Conservation (phyloP, 2,888 invertebrate genomes). For the Drosophila nr. fundita region DNA sequence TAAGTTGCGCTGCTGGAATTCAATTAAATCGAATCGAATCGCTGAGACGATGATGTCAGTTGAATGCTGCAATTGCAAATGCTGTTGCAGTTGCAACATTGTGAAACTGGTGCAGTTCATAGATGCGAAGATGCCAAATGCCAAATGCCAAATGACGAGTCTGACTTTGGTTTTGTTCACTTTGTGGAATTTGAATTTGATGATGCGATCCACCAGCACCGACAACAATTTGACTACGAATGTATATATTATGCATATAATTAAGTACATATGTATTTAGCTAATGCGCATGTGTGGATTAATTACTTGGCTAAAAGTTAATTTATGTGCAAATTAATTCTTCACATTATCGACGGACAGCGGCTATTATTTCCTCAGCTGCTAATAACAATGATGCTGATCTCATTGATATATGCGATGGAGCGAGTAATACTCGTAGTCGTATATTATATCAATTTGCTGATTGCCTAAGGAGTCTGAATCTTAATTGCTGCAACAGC, state of each 20-base stretch:
- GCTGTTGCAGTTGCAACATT: conserved; percentile 8
- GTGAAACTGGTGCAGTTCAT: conserved; percentile 41
- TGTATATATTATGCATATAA: conserved; percentile 10
- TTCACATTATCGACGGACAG: conserved; percentile 9
- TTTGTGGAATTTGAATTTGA: not conserved
- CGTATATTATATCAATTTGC: conserved; percentile 4
- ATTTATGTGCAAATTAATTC: conserved; percentile 59
- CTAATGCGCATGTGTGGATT: conserved; percentile 35
- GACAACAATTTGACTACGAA: not conserved
- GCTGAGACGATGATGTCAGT: conserved; percentile 57
- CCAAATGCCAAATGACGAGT: not conserved
- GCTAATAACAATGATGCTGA: conserved; percentile 41
- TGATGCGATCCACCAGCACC: not conserved
- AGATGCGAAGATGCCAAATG: conserved; percentile 14
- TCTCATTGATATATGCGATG: conserved; percentile 37
- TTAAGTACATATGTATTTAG: conserved; percentile 15
- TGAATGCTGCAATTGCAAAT: conserved; percentile 8
- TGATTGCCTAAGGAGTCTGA: conserved; percentile 32
- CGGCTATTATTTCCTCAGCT: conserved; percentile 39
- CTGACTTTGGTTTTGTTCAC: not conserved
- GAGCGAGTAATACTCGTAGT: too few species aligned
- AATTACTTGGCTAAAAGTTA: conserved; percentile 37
- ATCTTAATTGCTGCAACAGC: conserved; percentile 34
- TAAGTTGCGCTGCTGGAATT: conserved; percentile 35
- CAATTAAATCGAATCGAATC: conserved; percentile 30